Evolutionary conservation across 2,888 invertebrate species (phyloP).

Genomic region (Neoascia interrupta): DNA sequence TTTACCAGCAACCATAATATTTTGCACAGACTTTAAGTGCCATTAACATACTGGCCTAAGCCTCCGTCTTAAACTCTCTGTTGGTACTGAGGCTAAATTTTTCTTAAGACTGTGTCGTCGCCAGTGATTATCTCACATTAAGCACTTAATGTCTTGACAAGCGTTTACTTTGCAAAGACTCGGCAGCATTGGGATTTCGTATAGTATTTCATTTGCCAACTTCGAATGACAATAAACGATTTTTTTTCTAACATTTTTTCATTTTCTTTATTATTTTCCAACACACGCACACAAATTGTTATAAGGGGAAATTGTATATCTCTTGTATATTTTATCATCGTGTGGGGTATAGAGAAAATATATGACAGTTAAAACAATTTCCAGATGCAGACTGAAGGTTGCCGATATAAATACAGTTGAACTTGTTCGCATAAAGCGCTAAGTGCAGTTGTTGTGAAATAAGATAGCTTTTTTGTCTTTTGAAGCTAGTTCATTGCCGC

Average conservation of each 20-base stretch:
- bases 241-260: not conserved
- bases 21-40: slow-evolving; percentile 10
- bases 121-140: slow-evolving; percentile 21
- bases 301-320: slow-evolving; percentile 30
- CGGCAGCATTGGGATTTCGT: slow-evolving; percentile 55
- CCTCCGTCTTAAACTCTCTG: not conserved
- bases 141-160: slow-evolving; percentile 4
- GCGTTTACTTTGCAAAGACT: slow-evolving; percentile 13
- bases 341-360: slow-evolving; percentile 13
- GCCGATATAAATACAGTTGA: slow-evolving; percentile 50
- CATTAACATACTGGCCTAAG: slow-evolving; percentile 19
- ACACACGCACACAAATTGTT: slow-evolving; percentile 3
- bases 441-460: slow-evolving; percentile 53
- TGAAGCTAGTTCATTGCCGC: slow-evolving; percentile 57
- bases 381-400: slow-evolving; percentile 48
- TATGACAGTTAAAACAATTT: too few species aligned
- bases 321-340: slow-evolving; percentile 22
- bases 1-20: too few species aligned
- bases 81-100: slow-evolving; percentile 11
- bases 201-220: slow-evolving; percentile 54
- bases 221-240: slow-evolving; percentile 26
- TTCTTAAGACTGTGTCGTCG: not conserved
- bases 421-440: slow-evolving; percentile 38
- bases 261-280: not conserved
- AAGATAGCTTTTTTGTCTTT: slow-evolving; percentile 41